Conservation (phyloP, 1,140 invertebrate species). For the Anthonomus grandis region DNA sequence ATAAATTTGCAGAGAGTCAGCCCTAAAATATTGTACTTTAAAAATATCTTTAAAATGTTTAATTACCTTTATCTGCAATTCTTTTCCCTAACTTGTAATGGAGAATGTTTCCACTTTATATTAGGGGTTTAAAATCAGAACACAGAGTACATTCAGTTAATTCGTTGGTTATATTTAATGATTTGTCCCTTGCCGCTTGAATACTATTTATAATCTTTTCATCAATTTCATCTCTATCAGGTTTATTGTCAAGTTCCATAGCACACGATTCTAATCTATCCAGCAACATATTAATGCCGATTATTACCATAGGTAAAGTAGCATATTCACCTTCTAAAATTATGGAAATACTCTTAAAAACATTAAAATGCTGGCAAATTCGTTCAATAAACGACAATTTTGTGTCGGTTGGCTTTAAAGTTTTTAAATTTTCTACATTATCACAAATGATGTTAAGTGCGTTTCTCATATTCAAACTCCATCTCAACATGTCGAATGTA, state of each 20-base stretch:
- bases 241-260: conserved; percentile 15
- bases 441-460: conserved; percentile 15
- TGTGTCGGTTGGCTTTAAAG: conserved; percentile 9
- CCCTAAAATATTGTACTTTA: conserved; percentile 17
- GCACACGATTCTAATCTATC: conserved; percentile 21
- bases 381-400: conserved; percentile 10
- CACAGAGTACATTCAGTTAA: background rate
- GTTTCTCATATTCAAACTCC: too few relatives aligned
- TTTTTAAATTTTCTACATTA: conserved; percentile 13
- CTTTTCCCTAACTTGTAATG: too few relatives aligned
- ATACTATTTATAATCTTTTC: too few relatives aligned
- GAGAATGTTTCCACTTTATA: too few relatives aligned
- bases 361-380: conserved; percentile 14
- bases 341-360: conserved; percentile 22
- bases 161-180: background rate
- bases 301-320: conserved; percentile 22
- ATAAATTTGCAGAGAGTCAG: background rate
- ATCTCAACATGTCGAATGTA: background rate
- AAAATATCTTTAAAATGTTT: conserved; percentile 22
- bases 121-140: background rate
- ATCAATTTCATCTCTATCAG: conserved; percentile 2
- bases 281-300: conserved; percentile 25
- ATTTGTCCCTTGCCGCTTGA: too few relatives aligned
- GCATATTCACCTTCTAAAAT: conserved; percentile 21
- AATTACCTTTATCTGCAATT: too few relatives aligned